These are phyloP conservation scores for Rhagoletis zephyria DNA, from an alignment of 1,140 invertebrate species.

Conservation along the genomic window DNA sequence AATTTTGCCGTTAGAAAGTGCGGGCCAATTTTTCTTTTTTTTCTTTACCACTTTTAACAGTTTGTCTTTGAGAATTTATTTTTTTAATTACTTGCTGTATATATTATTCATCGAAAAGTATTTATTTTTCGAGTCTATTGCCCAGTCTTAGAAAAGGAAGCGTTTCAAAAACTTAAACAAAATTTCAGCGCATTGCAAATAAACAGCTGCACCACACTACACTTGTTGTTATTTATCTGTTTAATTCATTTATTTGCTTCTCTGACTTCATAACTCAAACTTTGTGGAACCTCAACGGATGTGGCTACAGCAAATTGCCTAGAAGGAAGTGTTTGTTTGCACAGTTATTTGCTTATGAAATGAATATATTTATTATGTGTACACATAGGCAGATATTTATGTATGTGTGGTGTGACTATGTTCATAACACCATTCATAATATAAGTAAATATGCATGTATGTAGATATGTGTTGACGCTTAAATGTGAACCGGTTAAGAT, in stretches of 20 bases:
- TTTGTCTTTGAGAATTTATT: background rate
- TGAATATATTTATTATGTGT: slow-evolving; percentile 10
- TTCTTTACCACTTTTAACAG: background rate
- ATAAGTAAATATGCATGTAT: background rate
- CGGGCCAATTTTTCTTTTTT: too few species aligned
- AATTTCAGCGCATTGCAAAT: too few species aligned
- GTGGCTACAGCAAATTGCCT: background rate
- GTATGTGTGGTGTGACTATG: too few species aligned
- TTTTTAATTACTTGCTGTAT: too few species aligned
- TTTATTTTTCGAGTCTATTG: too few species aligned
- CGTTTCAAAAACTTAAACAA: too few species aligned
- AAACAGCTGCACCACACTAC: background rate
- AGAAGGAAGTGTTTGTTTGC: background rate
- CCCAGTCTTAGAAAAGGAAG: too few species aligned
- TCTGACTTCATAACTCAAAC: background rate
- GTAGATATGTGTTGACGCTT: background rate
- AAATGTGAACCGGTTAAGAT: slow-evolving; percentile 17
- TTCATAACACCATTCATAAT: too few species aligned
- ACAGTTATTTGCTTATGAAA: slow-evolving; percentile 1
- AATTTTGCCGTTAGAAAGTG: too few species aligned
- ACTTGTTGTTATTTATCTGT: background rate
- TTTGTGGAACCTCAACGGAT: background rate
- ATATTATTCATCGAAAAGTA: too few species aligned
- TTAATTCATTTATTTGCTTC: background rate
- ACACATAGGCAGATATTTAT: background rate